A percentile compares a stretch with the other conserved stretches of the same genome.
These are phyloP conservation scores for Dorcus hopei DNA, from an alignment of 2,888 invertebrate genomes.

Conservation along the genomic window DNA sequence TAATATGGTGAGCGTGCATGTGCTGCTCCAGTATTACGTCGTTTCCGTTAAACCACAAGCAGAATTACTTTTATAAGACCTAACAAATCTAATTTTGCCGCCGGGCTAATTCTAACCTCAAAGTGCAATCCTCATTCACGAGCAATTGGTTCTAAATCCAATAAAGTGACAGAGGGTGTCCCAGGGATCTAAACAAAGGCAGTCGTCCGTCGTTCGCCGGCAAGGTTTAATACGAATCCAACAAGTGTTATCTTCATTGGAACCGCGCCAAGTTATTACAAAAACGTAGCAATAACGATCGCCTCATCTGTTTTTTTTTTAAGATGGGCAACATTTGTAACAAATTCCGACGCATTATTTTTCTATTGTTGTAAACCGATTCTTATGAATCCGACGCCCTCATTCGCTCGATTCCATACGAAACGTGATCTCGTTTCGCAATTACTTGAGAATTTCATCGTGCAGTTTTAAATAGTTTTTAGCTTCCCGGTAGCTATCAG, in stretches of 20 bases:
- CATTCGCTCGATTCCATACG: not conserved
- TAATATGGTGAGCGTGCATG: too few relatives aligned
- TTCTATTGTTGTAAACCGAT: too few relatives aligned
- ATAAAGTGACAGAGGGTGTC: slow-evolving; percentile 30
- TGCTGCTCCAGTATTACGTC: too few relatives aligned
- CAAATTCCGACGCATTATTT: too few relatives aligned
- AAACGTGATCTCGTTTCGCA: not conserved
- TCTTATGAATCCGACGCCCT: too few relatives aligned
- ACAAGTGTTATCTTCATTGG: slow-evolving; percentile 28
- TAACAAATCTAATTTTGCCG: slow-evolving; percentile 23
- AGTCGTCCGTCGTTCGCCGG: slow-evolving; percentile 4
- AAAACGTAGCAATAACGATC: not conserved
- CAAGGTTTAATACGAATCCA: slow-evolving; percentile 29
- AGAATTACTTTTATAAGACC: not conserved
- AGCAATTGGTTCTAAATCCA: slow-evolving; percentile 42
- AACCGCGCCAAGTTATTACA: slow-evolving; percentile 11
- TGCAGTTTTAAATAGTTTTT: not conserved
- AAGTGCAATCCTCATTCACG: slow-evolving; percentile 39
- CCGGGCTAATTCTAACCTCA: slow-evolving; percentile 38
- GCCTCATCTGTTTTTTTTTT: too few relatives aligned
- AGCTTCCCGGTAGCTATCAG: too few relatives aligned
- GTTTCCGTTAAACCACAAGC: not conserved
- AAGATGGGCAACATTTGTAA: too few relatives aligned
- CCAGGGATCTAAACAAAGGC: slow-evolving; percentile 1
- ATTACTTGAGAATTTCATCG: not conserved